A percentile compares a stretch with the other conserved stretches of the same genome.
Evolutionary conservation across 2,888 invertebrate genomes (phyloP).

Genomic region (Amblyjoppa proteus): DNA sequence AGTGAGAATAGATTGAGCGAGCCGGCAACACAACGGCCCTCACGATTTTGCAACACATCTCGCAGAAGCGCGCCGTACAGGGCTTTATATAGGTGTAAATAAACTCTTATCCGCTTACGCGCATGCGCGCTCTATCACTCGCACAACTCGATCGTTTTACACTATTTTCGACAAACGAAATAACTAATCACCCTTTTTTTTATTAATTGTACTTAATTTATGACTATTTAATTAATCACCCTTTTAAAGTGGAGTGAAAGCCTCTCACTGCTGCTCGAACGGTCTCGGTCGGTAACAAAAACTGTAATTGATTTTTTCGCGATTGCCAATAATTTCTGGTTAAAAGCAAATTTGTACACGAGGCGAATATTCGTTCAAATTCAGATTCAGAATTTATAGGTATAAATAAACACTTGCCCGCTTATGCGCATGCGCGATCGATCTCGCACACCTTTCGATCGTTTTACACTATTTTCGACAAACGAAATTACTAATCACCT

Average conservation of each 20-base stretch:
- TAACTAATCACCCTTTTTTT: constrained; percentile 24
- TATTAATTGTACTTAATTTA: too few species aligned
- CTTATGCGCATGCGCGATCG: neutral
- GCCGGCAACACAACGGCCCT: neutral
- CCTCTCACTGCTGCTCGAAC: too few species aligned
- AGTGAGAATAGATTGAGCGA: constrained; percentile 10
- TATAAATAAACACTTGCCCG: neutral
- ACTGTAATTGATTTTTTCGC: too few species aligned
- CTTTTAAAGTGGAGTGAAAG: too few species aligned
- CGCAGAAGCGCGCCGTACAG: neutral
- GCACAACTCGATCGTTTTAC: neutral
- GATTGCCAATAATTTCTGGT: too few species aligned
- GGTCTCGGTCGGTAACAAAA: too few species aligned
- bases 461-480: constrained; percentile 24
- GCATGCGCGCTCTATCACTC: neutral
- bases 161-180: constrained; percentile 43
- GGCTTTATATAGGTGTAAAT: too few species aligned
- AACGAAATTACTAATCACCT: constrained; percentile 50
- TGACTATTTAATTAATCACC: too few species aligned
- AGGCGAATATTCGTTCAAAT: too few species aligned
- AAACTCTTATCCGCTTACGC: neutral
- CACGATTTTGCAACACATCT: constrained; percentile 24
- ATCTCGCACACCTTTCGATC: neutral
- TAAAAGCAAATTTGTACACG: too few species aligned
- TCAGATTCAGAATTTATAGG: neutral